phyloP scores from a whole-genome alignment of 2,797 vertebrate genomes.

The Bradypodion pumilum region DNA sequence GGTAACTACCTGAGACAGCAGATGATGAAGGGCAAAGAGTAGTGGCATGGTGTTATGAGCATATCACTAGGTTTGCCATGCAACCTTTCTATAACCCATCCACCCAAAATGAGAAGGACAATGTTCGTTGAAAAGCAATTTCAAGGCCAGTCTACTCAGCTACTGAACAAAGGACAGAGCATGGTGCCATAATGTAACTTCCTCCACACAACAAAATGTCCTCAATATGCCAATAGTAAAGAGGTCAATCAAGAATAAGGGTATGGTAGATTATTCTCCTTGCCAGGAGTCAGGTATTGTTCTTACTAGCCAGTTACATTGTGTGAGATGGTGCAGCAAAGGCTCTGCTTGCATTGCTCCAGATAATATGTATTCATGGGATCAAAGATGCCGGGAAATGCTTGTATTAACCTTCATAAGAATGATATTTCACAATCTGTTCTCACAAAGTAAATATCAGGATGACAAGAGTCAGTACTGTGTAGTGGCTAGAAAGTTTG shows the following conservation, averaged over 20 bases:
- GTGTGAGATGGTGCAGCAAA: not conserved
- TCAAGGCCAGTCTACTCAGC: not conserved
- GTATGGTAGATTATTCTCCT: not conserved
- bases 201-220: not conserved
- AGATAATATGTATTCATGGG: not conserved
- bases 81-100: not conserved
- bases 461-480: not conserved
- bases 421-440: not conserved
- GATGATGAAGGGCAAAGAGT: not conserved
- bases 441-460: slow-evolving; percentile 7
- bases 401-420: not conserved
- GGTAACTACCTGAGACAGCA: not conserved
- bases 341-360: not conserved
- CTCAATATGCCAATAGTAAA: not conserved
- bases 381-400: not conserved
- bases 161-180: not conserved
- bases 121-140: too few relatives aligned
- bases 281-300: not conserved
- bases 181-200: not conserved
- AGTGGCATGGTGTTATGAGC: not conserved
- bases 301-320: not conserved
- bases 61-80: not conserved
- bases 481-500: not conserved
- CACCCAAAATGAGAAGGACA: not conserved
- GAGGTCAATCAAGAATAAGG: not conserved